These are phyloP conservation scores for Callyntrura sp. DNA, from an alignment of 2,888 invertebrate species.

Conservation along the genomic window DNA sequence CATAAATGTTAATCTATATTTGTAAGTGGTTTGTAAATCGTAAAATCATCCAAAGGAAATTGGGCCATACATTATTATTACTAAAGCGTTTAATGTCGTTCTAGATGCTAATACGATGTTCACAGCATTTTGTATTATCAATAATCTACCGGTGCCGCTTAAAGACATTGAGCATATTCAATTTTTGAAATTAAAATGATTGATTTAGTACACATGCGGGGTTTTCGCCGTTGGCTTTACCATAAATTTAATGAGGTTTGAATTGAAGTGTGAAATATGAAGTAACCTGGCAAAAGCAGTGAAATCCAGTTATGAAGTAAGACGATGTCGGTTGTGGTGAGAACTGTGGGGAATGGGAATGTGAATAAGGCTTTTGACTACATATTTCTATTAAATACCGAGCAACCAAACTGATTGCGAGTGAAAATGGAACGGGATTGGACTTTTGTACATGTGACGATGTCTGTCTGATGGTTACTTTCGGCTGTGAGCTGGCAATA, in stretches of 20 bases:
- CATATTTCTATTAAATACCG: background rate
- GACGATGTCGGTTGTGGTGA: background rate
- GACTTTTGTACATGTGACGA: background rate
- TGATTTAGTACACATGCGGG: background rate
- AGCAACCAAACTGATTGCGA: background rate
- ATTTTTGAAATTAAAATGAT: background rate
- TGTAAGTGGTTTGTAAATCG: no score
- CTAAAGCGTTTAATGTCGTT: background rate
- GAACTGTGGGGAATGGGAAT: background rate
- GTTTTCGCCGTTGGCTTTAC: conserved; percentile 50
- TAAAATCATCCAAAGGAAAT: no score
- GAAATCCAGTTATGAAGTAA: background rate
- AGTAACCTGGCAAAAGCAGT: background rate
- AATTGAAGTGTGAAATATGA: conserved; percentile 33
- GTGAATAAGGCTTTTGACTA: background rate
- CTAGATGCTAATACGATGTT: background rate
- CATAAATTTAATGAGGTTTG: conserved; percentile 22
- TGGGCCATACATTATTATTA: background rate
- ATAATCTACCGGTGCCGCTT: no score
- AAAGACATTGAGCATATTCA: background rate
- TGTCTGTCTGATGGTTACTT: background rate
- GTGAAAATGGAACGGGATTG: background rate
- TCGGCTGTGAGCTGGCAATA: background rate
- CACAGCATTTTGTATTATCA: background rate
- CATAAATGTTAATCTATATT: no score